A percentile compares a stretch with the other conserved stretches of the same genome.
phyloP scores from a whole-genome alignment of 2,888 invertebrate species.

The Hirtodrosophila duncani region DNA sequence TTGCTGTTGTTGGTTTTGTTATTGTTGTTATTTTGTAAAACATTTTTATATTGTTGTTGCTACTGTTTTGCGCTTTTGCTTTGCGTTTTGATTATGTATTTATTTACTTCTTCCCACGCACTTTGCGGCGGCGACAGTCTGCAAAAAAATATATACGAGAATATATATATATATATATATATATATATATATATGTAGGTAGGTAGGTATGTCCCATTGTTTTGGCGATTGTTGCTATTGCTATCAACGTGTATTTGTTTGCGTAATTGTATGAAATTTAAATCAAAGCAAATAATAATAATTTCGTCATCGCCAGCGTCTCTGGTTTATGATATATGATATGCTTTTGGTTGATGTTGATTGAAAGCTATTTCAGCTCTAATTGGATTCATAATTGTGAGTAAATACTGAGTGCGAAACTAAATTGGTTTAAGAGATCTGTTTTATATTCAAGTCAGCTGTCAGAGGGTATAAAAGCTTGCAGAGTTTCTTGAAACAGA shows the following conservation, averaged over 20 bases:
- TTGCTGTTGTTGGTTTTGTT: slow-evolving; percentile 31
- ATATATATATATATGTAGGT: too few species aligned
- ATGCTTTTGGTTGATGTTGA: slow-evolving; percentile 5
- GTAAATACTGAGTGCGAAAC: too few species aligned
- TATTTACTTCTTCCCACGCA: slow-evolving; percentile 60
- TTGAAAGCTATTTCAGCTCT: too few species aligned
- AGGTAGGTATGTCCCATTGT: background rate
- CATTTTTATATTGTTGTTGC: slow-evolving; percentile 32
- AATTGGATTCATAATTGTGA: too few species aligned
- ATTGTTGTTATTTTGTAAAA: slow-evolving; percentile 53
- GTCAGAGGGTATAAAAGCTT: too few species aligned
- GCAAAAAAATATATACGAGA: slow-evolving; percentile 6
- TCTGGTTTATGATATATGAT: slow-evolving; percentile 21
- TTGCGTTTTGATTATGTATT: slow-evolving; percentile 12
- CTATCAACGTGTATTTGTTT: slow-evolving; percentile 47
- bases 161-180: too few species aligned
- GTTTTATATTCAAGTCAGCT: too few species aligned
- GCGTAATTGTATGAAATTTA: slow-evolving; percentile 47
- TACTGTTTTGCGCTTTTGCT: slow-evolving; percentile 35
- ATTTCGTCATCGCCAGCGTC: slow-evolving; percentile 47
- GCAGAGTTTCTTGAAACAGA: background rate
- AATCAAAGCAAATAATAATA: slow-evolving; percentile 28
- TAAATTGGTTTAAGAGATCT: too few species aligned
- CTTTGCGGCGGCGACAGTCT: slow-evolving; percentile 24
- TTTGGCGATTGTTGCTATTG: slow-evolving; percentile 18